These are phyloP conservation scores for Tenthredo mesomela DNA, from an alignment of 2,888 invertebrate species.

Conservation along the genomic window DNA sequence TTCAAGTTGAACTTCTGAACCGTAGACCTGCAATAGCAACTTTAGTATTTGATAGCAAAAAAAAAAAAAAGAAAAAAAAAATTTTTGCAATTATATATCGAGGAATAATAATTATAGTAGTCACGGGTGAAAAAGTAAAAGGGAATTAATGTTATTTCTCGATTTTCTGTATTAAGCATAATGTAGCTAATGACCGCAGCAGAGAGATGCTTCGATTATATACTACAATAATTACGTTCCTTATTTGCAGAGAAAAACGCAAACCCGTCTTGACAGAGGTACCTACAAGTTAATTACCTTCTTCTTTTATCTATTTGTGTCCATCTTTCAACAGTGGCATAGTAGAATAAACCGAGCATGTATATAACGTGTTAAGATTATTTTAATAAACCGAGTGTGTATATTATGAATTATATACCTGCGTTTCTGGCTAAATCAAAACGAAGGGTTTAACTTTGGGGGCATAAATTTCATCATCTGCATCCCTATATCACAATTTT, in stretches of 20 bases:
- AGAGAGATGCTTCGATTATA: not conserved
- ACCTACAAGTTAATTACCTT: constrained; percentile 20
- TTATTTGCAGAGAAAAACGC: not conserved
- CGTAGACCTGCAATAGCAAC: not conserved
- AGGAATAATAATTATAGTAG: not conserved
- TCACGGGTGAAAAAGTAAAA: not conserved
- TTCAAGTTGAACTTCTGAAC: not conserved
- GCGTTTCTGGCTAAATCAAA: not conserved
- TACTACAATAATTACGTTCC: constrained; percentile 17
- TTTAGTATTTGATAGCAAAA: not conserved
- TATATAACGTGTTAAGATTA: not conserved
- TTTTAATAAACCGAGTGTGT: not conserved
- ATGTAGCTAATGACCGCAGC: not conserved
- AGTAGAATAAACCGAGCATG: not conserved
- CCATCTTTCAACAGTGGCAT: not conserved
- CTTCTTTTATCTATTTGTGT: not conserved
- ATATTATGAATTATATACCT: no score
- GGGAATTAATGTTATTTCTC: not conserved
- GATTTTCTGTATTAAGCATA: not conserved
- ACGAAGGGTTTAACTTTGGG: constrained; percentile 20
- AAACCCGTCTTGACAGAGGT: not conserved
- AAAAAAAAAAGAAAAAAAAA: not conserved
- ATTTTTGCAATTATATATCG: not conserved
- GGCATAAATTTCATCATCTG: constrained; percentile 8
- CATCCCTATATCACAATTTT: not conserved